phyloP scores from a whole-genome alignment of 1,140 invertebrate genomes.

The Heliconius melpomene region DNA sequence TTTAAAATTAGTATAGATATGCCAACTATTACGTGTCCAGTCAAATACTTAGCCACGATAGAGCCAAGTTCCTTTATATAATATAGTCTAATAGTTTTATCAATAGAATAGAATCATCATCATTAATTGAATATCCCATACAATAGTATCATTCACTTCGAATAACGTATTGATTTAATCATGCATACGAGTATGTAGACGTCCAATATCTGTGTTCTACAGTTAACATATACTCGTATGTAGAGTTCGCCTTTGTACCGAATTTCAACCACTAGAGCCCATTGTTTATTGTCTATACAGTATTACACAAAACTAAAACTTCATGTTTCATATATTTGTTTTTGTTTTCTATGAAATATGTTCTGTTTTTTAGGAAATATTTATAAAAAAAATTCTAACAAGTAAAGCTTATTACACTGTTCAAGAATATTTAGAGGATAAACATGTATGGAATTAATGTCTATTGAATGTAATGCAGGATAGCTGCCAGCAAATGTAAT shows the following conservation, averaged over 20 bases:
- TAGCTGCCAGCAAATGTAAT: too few species aligned
- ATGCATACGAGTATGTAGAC: not conserved
- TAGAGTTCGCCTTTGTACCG: not conserved
- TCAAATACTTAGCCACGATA: too few species aligned
- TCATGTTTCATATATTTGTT: not conserved
- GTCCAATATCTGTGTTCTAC: not conserved
- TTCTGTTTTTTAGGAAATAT: not conserved
- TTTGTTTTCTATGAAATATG: not conserved
- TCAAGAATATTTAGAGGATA: too few species aligned
- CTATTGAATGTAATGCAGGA: too few species aligned
- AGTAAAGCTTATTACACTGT: too few species aligned
- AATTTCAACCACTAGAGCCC: not conserved
- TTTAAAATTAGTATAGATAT: too few species aligned
- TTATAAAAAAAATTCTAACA: too few species aligned
- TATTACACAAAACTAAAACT: not conserved
- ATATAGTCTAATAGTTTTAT: not conserved
- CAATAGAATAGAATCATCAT: not conserved
- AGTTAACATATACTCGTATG: not conserved
- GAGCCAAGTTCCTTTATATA: too few species aligned
- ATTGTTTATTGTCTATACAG: not conserved
- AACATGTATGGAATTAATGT: too few species aligned
- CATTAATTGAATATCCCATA: not conserved
- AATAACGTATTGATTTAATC: not conserved
- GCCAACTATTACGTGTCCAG: too few species aligned
- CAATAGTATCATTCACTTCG: not conserved